Base-by-base conservation (phyloP, 2,888 invertebrate species). In the Scelioninae gen. 1 region DNA sequence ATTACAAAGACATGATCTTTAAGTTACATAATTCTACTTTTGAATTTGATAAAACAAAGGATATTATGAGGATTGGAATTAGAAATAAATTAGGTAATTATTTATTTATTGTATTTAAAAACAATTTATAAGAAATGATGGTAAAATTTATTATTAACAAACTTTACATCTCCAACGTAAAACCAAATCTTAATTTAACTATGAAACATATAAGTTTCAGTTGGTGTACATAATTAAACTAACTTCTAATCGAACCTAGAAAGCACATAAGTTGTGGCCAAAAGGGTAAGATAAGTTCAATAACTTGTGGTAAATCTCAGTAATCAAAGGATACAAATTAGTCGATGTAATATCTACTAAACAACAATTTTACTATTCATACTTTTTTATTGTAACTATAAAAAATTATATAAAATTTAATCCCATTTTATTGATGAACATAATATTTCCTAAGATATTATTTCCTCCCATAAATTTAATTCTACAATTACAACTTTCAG, bases 221-320 rank as follows among this genome's bases (percentile, higher is more conserved):
- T 63, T 6, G 49, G 43, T 68, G 56, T 80, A 75, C 69, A 80
- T 80, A 80, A 80, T 75, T 75, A 75, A 80, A 75, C 74, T 62
- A 80, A 75, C 69, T 80, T 80, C 68, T 80, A 80, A 75, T 80
- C 74, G 80, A 80, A 75, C 63, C 75, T 62, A 69, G 80, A 75
- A 55, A 56, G 80, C 63, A 45, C 45, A 58, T 53, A 71, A 80
- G 80, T 69, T 80, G 74, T 80, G 69, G 69, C 69, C 43, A 63
- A 80, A 80, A 74, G 74, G 63, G 60, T 69, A 62, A 34, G 23
- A 60, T 32, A 75, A 80, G 62, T 80, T 80, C 68, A 66, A 75
- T 80, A 75, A 63, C 62, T 56, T 80, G 74, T 34, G 63, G 62
- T 75, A 53, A 80, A 69, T 75, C 56, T 23, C 11, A 66, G 68